phyloP scores from a whole-genome alignment of 2,113 vertebrate genomes.

The Pao palembangensis region DNA sequence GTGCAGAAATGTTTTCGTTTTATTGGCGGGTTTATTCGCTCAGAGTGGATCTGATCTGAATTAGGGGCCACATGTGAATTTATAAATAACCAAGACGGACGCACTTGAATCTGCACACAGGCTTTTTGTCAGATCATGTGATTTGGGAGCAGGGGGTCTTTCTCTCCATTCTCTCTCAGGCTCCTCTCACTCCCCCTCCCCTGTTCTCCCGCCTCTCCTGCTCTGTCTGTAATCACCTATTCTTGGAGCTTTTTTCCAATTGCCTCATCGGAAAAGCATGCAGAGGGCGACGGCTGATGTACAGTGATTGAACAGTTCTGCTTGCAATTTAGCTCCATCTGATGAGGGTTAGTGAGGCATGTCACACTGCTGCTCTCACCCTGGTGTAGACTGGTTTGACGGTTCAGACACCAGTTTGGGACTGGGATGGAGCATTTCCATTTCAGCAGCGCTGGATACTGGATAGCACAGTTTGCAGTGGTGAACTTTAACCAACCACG shows the following conservation, averaged over 20 bases:
- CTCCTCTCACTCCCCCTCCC: slow-evolving; percentile 14
- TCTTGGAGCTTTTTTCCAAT: slow-evolving; percentile 79
- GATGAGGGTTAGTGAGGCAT: slow-evolving; percentile 60
- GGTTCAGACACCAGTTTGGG: background rate
- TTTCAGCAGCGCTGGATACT: no score
- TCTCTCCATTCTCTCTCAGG: slow-evolving; percentile 12
- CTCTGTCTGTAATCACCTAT: slow-evolving; percentile 76
- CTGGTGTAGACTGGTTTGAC: slow-evolving; percentile 13
- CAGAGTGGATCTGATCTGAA: slow-evolving; percentile 38
- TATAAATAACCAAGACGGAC: slow-evolving; percentile 44
- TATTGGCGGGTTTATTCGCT: slow-evolving; percentile 17
- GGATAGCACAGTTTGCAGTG: no score
- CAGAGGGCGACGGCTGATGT: slow-evolving; percentile 59
- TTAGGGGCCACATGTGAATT: slow-evolving; percentile 22
- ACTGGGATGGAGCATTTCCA: background rate
- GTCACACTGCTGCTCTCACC: slow-evolving; percentile 21
- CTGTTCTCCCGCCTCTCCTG: slow-evolving; percentile 22
- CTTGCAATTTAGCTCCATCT: slow-evolving; percentile 69
- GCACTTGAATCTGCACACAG: slow-evolving; percentile 21
- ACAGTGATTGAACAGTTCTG: slow-evolving; percentile 68
- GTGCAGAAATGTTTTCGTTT: slow-evolving; percentile 6
- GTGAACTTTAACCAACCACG: no score
- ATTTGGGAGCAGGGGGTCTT: slow-evolving; percentile 51
- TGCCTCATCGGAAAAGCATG: slow-evolving; percentile 78
- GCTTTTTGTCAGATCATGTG: slow-evolving; percentile 44